These are phyloP conservation scores for Gastracanthus pulcherrimus DNA, from an alignment of 2,888 invertebrate species.

Conservation along the genomic window DNA sequence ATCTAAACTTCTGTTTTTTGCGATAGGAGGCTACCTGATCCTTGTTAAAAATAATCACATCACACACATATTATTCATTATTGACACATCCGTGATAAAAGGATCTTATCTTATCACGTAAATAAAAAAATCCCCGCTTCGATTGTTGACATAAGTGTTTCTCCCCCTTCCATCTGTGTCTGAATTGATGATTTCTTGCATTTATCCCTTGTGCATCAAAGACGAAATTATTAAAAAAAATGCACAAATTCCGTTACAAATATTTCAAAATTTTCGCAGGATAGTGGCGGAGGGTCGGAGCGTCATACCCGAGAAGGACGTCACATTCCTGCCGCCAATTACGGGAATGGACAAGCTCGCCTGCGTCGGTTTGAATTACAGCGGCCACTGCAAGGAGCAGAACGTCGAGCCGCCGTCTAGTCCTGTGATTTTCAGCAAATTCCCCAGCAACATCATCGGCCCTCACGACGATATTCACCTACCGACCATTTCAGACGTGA, in stretches of 20 bases:
- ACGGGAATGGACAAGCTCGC: slow-evolving; percentile 90
- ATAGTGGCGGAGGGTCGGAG: slow-evolving; percentile 80
- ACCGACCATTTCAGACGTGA: slow-evolving; percentile 82
- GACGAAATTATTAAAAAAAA: background rate
- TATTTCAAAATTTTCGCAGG: slow-evolving; percentile 71
- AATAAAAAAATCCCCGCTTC: background rate
- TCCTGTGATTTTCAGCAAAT: slow-evolving; percentile 94
- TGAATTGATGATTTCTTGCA: background rate
- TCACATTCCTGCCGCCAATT: slow-evolving; percentile 85
- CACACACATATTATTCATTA: background rate
- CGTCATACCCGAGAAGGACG: slow-evolving; percentile 79
- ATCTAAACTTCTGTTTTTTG: too few relatives aligned
- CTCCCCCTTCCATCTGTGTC: background rate
- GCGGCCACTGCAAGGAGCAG: slow-evolving; percentile 91
- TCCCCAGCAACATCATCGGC: slow-evolving; percentile 87
- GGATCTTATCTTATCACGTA: slow-evolving; percentile 8
- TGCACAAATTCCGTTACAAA: background rate
- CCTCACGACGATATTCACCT: slow-evolving; percentile 84
- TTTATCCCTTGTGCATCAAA: background rate
- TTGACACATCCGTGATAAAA: background rate
- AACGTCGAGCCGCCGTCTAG: slow-evolving; percentile 85
- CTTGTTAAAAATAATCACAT: background rate
- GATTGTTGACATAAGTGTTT: slow-evolving; percentile 9
- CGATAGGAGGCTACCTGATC: background rate
- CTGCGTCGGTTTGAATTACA: slow-evolving; percentile 92